Conservation (phyloP, 92 coral and sea anemone species). For the Virgularia gustaviana region DNA sequence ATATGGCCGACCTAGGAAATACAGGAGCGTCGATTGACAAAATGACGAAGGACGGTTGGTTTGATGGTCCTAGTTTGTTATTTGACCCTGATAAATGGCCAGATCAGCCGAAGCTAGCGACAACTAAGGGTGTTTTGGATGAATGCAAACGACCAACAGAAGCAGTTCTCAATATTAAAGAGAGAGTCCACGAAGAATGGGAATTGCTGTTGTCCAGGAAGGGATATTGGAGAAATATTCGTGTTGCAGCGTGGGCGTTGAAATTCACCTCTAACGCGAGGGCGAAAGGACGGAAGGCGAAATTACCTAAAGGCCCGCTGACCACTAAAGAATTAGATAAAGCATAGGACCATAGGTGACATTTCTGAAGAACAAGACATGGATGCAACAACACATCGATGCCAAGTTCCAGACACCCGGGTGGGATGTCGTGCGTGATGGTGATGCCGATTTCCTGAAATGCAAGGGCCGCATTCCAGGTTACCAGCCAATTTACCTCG, state of each 20-base stretch:
- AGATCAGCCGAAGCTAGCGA: too few species aligned
- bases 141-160: conserved; percentile 1
- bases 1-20: conserved; percentile 49
- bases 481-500: conserved; percentile 42
- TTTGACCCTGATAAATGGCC: conserved; percentile 51
- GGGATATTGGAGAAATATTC: conserved; percentile 32
- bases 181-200: background rate
- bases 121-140: background rate
- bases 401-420: conserved; percentile 25
- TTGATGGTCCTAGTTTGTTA: conserved; percentile 58
- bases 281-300: conserved; percentile 36
- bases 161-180: background rate
- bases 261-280: too few species aligned
- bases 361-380: too few species aligned
- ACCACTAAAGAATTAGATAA: conserved; percentile 33
- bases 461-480: conserved; percentile 47
- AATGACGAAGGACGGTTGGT: conserved; percentile 57
- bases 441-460: conserved; percentile 30
- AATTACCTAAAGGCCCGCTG: conserved; percentile 29
- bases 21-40: conserved; percentile 35
- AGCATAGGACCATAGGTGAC: conserved; percentile 8
- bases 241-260: conserved; percentile 54
- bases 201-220: too few species aligned
- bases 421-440: conserved; percentile 34
- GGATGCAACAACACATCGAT: conserved; percentile 8